Conservation (phyloP, 2,888 invertebrate genomes). For the Neuroscelio doddi region DNA sequence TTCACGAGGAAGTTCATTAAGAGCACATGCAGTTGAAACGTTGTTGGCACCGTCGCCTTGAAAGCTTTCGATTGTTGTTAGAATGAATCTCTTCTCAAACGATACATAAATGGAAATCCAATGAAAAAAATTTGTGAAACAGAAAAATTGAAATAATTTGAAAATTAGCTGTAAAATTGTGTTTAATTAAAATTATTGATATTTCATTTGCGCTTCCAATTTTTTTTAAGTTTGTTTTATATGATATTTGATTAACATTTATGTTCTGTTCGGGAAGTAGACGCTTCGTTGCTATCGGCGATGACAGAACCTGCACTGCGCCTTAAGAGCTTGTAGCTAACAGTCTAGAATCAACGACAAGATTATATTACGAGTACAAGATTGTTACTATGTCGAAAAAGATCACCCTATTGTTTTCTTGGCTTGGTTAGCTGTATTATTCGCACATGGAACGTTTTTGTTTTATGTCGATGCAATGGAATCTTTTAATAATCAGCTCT, state of each 20-base stretch:
- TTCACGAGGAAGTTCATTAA: conserved; percentile 38
- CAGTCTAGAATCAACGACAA: conserved; percentile 44
- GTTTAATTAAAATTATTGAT: too few relatives aligned
- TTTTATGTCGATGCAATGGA: not conserved
- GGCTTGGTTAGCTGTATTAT: conserved; percentile 4
- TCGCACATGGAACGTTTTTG: conserved; percentile 1
- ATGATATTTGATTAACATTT: not conserved
- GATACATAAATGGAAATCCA: not conserved
- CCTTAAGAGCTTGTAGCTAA: conserved; percentile 47
- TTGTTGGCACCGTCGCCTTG: not conserved
- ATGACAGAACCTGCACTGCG: conserved; percentile 23
- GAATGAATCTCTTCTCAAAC: conserved; percentile 21
- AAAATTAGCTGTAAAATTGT: too few relatives aligned
- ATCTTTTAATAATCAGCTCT: not conserved
- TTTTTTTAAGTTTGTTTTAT: too few relatives aligned
- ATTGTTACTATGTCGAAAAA: conserved; percentile 41
- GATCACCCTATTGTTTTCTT: conserved; percentile 14
- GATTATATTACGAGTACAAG: conserved; percentile 45
- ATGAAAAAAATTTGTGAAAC: too few relatives aligned
- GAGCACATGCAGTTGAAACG: conserved; percentile 33
- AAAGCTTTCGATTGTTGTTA: conserved; percentile 42
- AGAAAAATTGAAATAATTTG: too few relatives aligned
- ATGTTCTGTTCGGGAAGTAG: not conserved
- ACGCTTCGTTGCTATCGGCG: conserved; percentile 25
- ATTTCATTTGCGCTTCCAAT: too few relatives aligned